Conservation (phyloP, 2,888 invertebrate genomes). For the Aradus depressus region DNA sequence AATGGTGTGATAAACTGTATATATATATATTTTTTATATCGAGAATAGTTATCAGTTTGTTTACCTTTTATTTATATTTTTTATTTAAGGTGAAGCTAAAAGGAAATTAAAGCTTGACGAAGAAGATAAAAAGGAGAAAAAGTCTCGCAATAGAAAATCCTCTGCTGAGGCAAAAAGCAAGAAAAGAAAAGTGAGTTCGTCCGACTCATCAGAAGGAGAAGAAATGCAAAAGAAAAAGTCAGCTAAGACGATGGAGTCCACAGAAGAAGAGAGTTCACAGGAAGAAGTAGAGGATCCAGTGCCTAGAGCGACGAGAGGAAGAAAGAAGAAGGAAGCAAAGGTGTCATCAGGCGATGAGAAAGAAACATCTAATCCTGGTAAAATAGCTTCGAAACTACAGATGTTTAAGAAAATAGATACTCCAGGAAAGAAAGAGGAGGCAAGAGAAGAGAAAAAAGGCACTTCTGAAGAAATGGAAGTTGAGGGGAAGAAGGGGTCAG, state of each 20-base stretch:
- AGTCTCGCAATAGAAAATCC: too few relatives aligned
- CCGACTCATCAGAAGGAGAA: too few relatives aligned
- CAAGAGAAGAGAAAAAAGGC: neutral
- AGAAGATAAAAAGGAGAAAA: too few relatives aligned
- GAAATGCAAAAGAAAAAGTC: conserved; percentile 18
- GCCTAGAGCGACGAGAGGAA: too few relatives aligned
- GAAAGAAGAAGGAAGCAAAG: conserved; percentile 25
- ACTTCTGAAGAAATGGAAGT: neutral
- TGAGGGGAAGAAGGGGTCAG: neutral
- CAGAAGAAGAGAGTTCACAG: neutral
- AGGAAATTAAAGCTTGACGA: too few relatives aligned
- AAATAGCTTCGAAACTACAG: conserved; percentile 11
- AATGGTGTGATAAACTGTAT: too few relatives aligned
- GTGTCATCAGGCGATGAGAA: conserved; percentile 24
- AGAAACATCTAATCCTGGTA: conserved; percentile 10
- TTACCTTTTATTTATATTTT: too few relatives aligned
- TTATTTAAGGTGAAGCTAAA: too few relatives aligned
- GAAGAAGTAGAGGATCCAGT: conserved; percentile 8
- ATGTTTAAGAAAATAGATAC: conserved; percentile 27
- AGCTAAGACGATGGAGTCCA: conserved; percentile 2
- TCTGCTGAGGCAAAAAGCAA: too few relatives aligned
- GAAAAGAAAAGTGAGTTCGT: neutral
- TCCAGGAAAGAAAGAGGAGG: neutral
- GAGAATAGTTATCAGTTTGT: too few relatives aligned
- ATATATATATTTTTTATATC: too few relatives aligned